Percentiles rank a stretch among this genome's conserved stretches.
Conservation (phyloP, 2,113 vertebrate species). For the Melanostigma gelatinosum region DNA sequence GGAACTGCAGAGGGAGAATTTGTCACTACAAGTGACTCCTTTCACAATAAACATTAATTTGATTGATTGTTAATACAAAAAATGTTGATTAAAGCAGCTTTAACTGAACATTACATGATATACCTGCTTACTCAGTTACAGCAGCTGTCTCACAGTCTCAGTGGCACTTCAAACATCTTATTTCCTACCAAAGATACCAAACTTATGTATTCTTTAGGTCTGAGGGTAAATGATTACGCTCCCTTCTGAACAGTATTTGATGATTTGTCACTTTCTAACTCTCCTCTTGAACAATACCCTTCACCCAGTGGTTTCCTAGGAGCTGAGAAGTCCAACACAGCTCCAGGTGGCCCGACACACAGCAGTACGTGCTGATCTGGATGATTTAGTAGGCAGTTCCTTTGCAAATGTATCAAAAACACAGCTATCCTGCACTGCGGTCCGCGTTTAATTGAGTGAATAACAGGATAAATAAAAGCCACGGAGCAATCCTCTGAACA, state of each 20-base stretch:
- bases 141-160: neutral
- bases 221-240: neutral
- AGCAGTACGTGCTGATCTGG: neutral
- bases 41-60: neutral
- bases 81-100: neutral
- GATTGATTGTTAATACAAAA: neutral
- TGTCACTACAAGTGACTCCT: neutral
- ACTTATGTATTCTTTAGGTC: neutral
- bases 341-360: neutral
- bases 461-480: neutral
- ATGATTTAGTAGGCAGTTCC: neutral
- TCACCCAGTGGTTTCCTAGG: neutral
- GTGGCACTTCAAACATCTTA: too few species aligned
- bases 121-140: neutral
- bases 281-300: neutral
- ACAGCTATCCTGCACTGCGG: neutral
- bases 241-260: neutral
- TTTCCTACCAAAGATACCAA: neutral
- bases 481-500: neutral
- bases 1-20: neutral
- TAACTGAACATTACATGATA: neutral
- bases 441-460: slow-evolving; percentile 9
- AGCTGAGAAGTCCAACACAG: neutral
- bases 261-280: neutral
- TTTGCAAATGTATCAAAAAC: neutral